phyloP scores from a whole-genome alignment of 2,888 invertebrate species.

The Xestia c-nigrum region DNA sequence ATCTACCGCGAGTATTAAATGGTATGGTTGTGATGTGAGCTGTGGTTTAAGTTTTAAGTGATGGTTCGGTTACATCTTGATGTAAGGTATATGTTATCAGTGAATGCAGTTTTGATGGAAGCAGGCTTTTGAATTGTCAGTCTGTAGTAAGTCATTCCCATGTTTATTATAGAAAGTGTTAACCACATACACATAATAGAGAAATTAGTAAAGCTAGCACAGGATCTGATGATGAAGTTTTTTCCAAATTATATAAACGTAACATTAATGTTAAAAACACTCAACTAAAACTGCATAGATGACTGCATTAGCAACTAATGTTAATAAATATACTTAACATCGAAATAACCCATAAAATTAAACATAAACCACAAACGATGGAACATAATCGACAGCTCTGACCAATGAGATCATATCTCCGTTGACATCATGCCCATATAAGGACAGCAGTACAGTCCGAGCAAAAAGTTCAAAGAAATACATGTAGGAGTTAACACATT shows the following conservation, averaged over 20 bases:
- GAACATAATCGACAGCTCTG: slow-evolving; percentile 42
- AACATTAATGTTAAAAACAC: neutral
- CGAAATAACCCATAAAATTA: slow-evolving; percentile 44
- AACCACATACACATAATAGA: neutral
- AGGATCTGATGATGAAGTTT: neutral
- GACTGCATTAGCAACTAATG: slow-evolving; percentile 12
- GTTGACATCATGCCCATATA: slow-evolving; percentile 72
- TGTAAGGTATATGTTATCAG: slow-evolving; percentile 13
- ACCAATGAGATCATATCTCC: slow-evolving; percentile 67
- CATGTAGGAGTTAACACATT: slow-evolving; percentile 57
- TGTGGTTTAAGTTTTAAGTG: slow-evolving; percentile 44
- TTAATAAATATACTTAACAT: slow-evolving; percentile 11
- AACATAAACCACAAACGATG: slow-evolving; percentile 52
- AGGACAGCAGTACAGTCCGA: slow-evolving; percentile 53
- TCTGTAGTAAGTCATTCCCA: too few species aligned
- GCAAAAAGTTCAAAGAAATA: slow-evolving; percentile 57
- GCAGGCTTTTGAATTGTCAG: neutral
- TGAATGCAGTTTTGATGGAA: neutral
- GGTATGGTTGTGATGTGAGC: slow-evolving; percentile 30
- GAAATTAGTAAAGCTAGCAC: neutral
- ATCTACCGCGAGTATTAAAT: slow-evolving; percentile 55
- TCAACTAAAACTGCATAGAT: neutral
- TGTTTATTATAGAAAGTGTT: neutral
- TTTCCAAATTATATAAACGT: too few species aligned
- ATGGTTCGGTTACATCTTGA: slow-evolving; percentile 51